A percentile compares a stretch with the other conserved stretches of the same genome.
These are phyloP conservation scores for Meiosimyza platycephala DNA, from an alignment of 2,888 invertebrate genomes.

Conservation along the genomic window DNA sequence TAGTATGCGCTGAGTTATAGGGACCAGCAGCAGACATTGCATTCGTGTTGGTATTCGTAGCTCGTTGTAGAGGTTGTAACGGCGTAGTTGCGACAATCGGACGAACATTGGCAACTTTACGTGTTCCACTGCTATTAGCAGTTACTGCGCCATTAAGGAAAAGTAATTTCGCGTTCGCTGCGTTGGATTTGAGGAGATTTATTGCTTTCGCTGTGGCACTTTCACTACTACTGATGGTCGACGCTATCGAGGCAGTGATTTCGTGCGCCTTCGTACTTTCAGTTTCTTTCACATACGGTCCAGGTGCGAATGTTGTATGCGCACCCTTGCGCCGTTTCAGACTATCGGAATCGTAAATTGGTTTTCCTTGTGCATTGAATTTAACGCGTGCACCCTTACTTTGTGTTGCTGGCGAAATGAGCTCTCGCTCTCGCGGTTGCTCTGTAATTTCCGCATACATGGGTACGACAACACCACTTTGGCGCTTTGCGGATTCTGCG, in stretches of 20 bases:
- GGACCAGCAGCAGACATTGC: not conserved
- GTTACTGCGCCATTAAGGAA: conserved; percentile 54
- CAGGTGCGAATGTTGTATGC: conserved; percentile 88
- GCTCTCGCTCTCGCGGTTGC: conserved; percentile 53
- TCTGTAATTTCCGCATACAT: conserved; percentile 64
- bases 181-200: conserved; percentile 10
- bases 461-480: conserved; percentile 53
- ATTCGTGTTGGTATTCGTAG: conserved; percentile 30
- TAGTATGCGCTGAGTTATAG: not conserved
- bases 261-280: conserved; percentile 57
- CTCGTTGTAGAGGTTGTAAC: conserved; percentile 37
- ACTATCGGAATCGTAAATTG: conserved; percentile 89
- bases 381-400: conserved; percentile 75
- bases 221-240: conserved; percentile 48
- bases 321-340: conserved; percentile 80
- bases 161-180: conserved; percentile 52
- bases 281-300: conserved; percentile 83
- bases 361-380: conserved; percentile 84
- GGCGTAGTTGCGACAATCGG: conserved; percentile 59
- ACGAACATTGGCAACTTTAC: conserved; percentile 64
- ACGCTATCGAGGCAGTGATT: conserved; percentile 31
- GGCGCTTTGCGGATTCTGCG: conserved; percentile 51
- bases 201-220: conserved; percentile 47
- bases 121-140: conserved; percentile 43
- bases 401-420: conserved; percentile 47